phyloP scores from a whole-genome alignment of 64 coral and sea anemone species.

The Dendronephthya gigantea region DNA sequence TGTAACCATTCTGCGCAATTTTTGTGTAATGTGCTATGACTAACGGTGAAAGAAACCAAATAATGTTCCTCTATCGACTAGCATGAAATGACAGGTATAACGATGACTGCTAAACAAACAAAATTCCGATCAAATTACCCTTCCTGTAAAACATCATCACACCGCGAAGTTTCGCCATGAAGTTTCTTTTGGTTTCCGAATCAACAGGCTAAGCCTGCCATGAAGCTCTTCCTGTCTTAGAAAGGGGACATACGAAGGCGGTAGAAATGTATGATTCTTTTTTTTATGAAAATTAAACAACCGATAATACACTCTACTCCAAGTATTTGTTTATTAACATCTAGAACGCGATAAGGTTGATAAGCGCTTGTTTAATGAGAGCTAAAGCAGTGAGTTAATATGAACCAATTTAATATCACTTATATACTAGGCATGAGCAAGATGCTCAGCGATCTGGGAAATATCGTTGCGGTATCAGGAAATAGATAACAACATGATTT shows the following conservation, averaged over 20 bases:
- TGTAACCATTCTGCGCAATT: not conserved
- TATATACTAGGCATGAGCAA: not conserved
- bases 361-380: not conserved
- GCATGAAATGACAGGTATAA: not conserved
- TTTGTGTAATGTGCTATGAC: not conserved
- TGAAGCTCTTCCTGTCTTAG: not conserved
- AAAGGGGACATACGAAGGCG: not conserved
- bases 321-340: not conserved
- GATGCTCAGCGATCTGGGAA: too few species aligned
- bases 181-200: not conserved
- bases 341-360: not conserved
- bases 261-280: not conserved
- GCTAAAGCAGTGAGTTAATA: not conserved
- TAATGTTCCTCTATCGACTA: not conserved
- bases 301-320: not conserved
- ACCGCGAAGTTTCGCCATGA: not conserved
- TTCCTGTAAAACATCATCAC: not conserved
- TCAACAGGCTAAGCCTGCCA: not conserved
- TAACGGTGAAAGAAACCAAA: not conserved
- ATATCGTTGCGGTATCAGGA: too few species aligned
- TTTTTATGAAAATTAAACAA: not conserved
- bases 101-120: conserved; percentile 6
- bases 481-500: too few species aligned
- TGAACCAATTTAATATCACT: not conserved
- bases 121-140: not conserved